phyloP scores from a whole-genome alignment of 92 coral and sea anemone species.

The Parazoanthus swiftii region DNA sequence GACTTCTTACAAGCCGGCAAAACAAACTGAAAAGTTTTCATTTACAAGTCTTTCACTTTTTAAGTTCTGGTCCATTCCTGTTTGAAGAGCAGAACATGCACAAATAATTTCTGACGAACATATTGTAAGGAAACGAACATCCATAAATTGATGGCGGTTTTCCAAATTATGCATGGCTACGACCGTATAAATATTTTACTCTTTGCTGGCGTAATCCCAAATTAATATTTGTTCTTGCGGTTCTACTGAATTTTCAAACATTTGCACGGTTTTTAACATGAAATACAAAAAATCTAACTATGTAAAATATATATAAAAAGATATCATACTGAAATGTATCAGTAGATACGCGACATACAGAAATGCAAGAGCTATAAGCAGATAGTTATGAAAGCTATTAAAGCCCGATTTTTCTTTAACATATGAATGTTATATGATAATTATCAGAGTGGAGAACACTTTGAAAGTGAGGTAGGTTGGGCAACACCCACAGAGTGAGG shows the following conservation, averaged over 20 bases:
- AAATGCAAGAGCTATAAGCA: no score
- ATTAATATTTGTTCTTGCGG: conserved; percentile 5
- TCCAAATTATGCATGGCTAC: conserved; percentile 4
- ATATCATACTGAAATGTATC: no score
- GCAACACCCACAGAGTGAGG: no score
- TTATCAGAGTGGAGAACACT: no score
- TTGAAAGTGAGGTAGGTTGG: no score
- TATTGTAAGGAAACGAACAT: neutral
- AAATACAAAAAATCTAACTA: no score
- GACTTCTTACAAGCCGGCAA: neutral
- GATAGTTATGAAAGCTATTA: no score
- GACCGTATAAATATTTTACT: neutral
- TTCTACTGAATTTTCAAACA: neutral
- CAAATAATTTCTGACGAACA: neutral
- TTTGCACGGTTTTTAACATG: neutral
- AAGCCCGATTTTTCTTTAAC: no score
- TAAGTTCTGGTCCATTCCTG: neutral
- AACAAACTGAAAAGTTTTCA: neutral
- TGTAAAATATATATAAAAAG: no score
- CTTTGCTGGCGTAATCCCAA: conserved; percentile 21
- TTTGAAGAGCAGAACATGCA: neutral
- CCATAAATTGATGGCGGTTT: neutral
- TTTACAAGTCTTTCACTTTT: neutral
- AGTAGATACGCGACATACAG: no score
- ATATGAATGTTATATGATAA: no score